Conservation (phyloP, 2,113 vertebrate genomes). For the Menura novaehollandiae region DNA sequence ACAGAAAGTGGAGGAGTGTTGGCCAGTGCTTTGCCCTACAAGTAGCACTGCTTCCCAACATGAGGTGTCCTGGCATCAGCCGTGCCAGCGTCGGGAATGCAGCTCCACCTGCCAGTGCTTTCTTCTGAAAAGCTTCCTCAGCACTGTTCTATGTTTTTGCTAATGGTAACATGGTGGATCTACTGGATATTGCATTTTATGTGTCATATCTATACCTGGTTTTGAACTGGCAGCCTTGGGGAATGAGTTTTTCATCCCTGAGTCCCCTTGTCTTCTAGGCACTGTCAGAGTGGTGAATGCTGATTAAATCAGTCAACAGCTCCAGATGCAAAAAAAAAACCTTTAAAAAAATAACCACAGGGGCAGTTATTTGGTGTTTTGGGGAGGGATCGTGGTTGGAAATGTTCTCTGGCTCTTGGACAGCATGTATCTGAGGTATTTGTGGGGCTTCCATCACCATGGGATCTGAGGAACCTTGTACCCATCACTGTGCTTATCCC, state of each 20-base stretch:
- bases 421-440: not conserved
- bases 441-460: not conserved
- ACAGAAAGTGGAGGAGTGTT: not conserved
- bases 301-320: not conserved
- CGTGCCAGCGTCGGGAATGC: rapidly evolving
- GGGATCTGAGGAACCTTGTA: not conserved
- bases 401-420: not conserved
- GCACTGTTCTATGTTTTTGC: not conserved
- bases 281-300: not conserved
- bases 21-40: not conserved
- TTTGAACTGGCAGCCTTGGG: not conserved
- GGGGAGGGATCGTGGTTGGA: not conserved
- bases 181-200: not conserved
- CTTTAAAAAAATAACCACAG: not conserved
- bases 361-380: not conserved
- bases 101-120: not conserved
- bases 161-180: not conserved
- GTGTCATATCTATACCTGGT: not conserved
- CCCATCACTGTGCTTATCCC: not conserved
- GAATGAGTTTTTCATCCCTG: not conserved
- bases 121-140: not conserved
- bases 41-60: not conserved
- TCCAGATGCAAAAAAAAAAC: not conserved
- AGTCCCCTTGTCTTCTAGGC: not conserved
- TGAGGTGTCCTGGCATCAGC: not conserved